A percentile compares a stretch with the other conserved stretches of the same genome.
phyloP scores from a whole-genome alignment of 92 coral and sea anemone species.

The Umimayanthus chanpuru region DNA sequence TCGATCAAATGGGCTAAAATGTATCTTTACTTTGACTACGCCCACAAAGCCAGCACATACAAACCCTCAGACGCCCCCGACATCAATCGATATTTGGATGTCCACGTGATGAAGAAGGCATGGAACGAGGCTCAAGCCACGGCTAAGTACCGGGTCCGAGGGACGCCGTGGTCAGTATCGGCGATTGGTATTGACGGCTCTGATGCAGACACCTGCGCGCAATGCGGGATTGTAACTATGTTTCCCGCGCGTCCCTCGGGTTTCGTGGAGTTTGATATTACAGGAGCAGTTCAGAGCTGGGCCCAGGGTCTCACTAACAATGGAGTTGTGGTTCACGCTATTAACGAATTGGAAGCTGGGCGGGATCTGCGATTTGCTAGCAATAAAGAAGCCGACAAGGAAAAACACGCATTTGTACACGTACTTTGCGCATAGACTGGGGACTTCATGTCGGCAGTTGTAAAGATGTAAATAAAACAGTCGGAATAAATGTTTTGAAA shows the following conservation, averaged over 20 bases:
- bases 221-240: constrained; percentile 56
- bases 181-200: constrained; percentile 47
- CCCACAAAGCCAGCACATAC: constrained; percentile 64
- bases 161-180: constrained; percentile 48
- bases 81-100: constrained; percentile 58
- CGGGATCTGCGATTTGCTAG: constrained; percentile 69
- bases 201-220: constrained; percentile 49
- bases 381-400: constrained; percentile 42
- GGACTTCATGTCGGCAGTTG: not conserved
- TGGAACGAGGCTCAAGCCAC: constrained; percentile 77
- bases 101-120: constrained; percentile 61
- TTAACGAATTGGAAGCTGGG: constrained; percentile 56
- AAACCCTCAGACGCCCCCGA: constrained; percentile 36
- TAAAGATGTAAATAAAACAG: not conserved
- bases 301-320: constrained; percentile 58
- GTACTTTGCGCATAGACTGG: constrained; percentile 52
- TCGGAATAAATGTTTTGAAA: not conserved
- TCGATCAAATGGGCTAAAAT: constrained; percentile 61
- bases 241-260: constrained; percentile 65
- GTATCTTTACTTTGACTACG: constrained; percentile 62
- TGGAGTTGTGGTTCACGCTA: constrained; percentile 65
- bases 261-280: constrained; percentile 78
- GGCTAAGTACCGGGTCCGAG: constrained; percentile 29
- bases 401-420: constrained; percentile 54
- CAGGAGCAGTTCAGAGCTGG: constrained; percentile 67